These are phyloP conservation scores for Mallateleia sp. DNA, from an alignment of 2,888 invertebrate species.

Conservation along the genomic window DNA sequence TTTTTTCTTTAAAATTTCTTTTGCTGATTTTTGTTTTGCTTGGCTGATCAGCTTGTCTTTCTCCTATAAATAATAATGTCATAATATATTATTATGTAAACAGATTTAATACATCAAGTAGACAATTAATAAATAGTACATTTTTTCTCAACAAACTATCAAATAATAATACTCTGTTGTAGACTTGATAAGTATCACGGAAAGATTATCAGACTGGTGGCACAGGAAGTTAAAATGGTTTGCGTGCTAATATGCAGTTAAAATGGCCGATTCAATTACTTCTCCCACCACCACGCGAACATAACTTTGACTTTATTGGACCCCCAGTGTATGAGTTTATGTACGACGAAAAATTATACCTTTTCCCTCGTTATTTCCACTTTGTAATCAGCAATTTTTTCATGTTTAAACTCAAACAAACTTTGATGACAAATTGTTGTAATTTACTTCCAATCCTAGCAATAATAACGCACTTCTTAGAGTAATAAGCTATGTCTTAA, in stretches of 20 bases:
- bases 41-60: too few relatives aligned
- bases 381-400: slow-evolving; percentile 31
- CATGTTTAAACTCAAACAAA: slow-evolving; percentile 1
- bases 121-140: too few relatives aligned
- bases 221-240: slow-evolving; percentile 64
- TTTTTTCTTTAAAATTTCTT: too few relatives aligned
- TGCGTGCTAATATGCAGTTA: slow-evolving; percentile 68
- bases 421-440: slow-evolving; percentile 8
- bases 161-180: too few relatives aligned
- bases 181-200: slow-evolving; percentile 70
- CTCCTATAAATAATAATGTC: too few relatives aligned
- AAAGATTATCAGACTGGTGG: slow-evolving; percentile 72
- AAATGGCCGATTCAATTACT: slow-evolving; percentile 48
- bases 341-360: slow-evolving; percentile 36
- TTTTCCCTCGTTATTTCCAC: neutral
- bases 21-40: too few relatives aligned
- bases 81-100: too few relatives aligned
- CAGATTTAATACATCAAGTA: too few relatives aligned
- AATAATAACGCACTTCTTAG: too few relatives aligned
- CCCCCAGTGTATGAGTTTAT: slow-evolving; percentile 46
- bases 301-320: slow-evolving; percentile 61
- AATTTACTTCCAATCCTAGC: too few relatives aligned
- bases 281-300: slow-evolving; percentile 16
- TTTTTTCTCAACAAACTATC: too few relatives aligned
- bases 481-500: too few relatives aligned